phyloP scores from a whole-genome alignment of 1,140 invertebrate genomes.

The Leptopilina clavipes region DNA sequence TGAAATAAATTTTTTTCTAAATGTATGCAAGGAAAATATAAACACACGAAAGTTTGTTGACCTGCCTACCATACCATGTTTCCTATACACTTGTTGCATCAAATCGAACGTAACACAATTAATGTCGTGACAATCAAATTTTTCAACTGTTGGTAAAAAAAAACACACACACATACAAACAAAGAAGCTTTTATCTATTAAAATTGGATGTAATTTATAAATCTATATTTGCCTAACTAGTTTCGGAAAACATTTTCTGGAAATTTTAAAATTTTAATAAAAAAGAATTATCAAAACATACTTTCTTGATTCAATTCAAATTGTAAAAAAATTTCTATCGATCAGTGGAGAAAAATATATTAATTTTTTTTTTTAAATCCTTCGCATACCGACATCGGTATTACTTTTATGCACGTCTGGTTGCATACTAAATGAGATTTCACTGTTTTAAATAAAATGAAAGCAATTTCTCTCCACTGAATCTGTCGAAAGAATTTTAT shows the following conservation, averaged over 20 bases:
- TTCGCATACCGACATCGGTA: not conserved
- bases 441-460: conserved; percentile 13
- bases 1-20: no score
- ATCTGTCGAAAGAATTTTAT: not conserved
- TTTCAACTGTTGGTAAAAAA: not conserved
- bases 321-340: not conserved
- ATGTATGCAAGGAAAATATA: not conserved
- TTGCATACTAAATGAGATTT: conserved; percentile 16
- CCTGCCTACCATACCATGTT: no score
- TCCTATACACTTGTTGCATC: not conserved
- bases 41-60: not conserved
- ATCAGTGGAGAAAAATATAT: not conserved
- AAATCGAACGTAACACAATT: not conserved
- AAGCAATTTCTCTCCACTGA: not conserved
- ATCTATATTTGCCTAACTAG: no score
- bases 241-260: no score
- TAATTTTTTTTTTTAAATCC: not conserved
- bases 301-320: no score
- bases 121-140: not conserved
- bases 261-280: no score
- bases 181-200: no score
- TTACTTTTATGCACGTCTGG: conserved; percentile 6
- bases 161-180: no score
- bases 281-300: no score
- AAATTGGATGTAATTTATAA: no score